phyloP scores from a whole-genome alignment of 2,888 invertebrate genomes.

The Scotopteryx bipunctaria region DNA sequence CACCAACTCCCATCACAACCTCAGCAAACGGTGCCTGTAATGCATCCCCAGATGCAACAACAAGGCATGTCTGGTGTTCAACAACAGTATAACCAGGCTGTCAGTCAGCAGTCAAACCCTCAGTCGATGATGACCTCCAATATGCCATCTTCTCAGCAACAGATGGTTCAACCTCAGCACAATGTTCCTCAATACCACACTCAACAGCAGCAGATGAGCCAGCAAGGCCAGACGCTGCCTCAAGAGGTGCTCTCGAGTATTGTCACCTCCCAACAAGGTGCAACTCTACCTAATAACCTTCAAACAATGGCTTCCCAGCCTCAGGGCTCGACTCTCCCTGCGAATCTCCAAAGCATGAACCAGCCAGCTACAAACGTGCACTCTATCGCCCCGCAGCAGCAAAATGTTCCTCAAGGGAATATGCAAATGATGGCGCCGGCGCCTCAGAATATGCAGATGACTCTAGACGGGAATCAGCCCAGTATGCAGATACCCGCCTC shows the following conservation, averaged over 20 bases:
- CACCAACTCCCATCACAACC: slow-evolving; percentile 78
- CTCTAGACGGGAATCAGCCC: slow-evolving; percentile 81
- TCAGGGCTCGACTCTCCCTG: slow-evolving; percentile 85
- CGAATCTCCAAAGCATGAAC: slow-evolving; percentile 80
- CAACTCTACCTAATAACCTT: slow-evolving; percentile 72
- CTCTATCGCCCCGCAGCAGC: slow-evolving; percentile 76
- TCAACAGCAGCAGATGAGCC: slow-evolving; percentile 76
- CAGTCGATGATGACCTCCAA: slow-evolving; percentile 74
- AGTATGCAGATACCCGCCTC: slow-evolving; percentile 82
- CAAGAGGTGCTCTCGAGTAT: slow-evolving; percentile 79
- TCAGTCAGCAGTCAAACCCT: slow-evolving; percentile 72
- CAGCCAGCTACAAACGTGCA: slow-evolving; percentile 74
- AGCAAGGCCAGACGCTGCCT: slow-evolving; percentile 77
- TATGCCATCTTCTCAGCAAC: slow-evolving; percentile 75
- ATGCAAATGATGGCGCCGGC: slow-evolving; percentile 83
- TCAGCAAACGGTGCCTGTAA: slow-evolving; percentile 76
- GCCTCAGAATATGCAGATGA: slow-evolving; percentile 81
- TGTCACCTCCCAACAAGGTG: slow-evolving; percentile 78
- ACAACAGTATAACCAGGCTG: slow-evolving; percentile 80
- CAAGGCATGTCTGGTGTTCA: slow-evolving; percentile 77
- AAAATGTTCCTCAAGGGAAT: slow-evolving; percentile 82
- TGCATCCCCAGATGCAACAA: slow-evolving; percentile 80
- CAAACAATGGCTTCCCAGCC: slow-evolving; percentile 75
- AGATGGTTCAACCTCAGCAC: slow-evolving; percentile 78
- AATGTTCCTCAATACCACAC: slow-evolving; percentile 78